A percentile compares a stretch with the other conserved stretches of the same genome.
These are phyloP conservation scores for Zoanthus sociatus DNA, from an alignment of 92 coral and sea anemone genomes.

Conservation along the genomic window DNA sequence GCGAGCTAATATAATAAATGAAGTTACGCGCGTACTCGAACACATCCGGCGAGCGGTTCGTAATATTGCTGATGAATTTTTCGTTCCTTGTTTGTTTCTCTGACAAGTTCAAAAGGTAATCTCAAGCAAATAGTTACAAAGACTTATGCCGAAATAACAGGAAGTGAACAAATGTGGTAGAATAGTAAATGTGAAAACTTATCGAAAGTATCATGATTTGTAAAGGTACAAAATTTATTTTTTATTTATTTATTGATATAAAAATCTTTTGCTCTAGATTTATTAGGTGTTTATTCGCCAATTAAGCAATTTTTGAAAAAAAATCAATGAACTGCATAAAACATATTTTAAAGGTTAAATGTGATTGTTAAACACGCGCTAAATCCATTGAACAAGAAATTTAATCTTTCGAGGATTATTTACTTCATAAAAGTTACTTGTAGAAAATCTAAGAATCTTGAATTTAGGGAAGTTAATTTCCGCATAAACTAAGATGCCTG, in stretches of 20 bases:
- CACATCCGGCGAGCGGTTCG: slow-evolving; percentile 16
- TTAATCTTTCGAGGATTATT: background rate
- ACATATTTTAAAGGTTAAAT: background rate
- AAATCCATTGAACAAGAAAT: background rate
- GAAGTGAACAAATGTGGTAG: background rate
- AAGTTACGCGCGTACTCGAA: background rate
- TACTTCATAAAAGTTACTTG: background rate
- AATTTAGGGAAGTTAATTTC: background rate
- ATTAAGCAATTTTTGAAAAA: background rate
- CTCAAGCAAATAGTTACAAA: background rate
- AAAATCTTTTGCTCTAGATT: background rate
- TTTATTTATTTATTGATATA: background rate
- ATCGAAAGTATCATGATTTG: background rate
- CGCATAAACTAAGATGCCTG: background rate
- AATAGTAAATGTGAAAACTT: background rate
- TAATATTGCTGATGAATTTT: background rate
- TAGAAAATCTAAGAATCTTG: background rate
- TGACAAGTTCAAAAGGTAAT: background rate
- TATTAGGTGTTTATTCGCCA: background rate
- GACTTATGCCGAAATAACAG: background rate
- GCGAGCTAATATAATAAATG: background rate
- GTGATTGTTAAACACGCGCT: background rate
- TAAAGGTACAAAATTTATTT: background rate
- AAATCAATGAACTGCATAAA: background rate
- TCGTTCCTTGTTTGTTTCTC: background rate